These are phyloP conservation scores for Psittacara wagleri DNA, from an alignment of 2,113 vertebrate species.

Conservation along the genomic window DNA sequence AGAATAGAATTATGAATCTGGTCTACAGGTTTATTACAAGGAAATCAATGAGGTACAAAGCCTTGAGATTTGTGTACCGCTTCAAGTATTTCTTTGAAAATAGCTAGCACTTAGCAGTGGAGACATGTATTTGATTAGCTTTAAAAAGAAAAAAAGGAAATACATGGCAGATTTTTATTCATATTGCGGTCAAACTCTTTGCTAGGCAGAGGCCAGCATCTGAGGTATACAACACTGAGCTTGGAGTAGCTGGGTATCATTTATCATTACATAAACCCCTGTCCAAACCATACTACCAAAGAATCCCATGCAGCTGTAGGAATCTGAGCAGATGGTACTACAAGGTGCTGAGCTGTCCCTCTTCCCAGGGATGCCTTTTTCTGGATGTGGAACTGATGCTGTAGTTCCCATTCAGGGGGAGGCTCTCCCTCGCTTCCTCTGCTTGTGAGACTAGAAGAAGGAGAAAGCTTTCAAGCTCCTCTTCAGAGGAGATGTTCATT, in stretches of 20 bases:
- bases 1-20: constrained; percentile 11
- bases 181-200: neutral
- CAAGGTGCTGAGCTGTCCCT: neutral
- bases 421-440: neutral
- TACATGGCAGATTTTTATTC: neutral
- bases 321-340: neutral
- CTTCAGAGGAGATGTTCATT: neutral
- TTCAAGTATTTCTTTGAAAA: neutral
- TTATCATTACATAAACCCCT: neutral
- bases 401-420: neutral
- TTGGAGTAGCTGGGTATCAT: neutral
- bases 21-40: neutral
- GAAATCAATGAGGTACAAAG: neutral
- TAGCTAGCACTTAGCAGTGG: neutral
- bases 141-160: neutral
- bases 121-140: neutral
- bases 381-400: neutral
- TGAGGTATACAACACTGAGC: neutral
- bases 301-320: neutral
- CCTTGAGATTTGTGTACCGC: neutral
- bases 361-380: neutral
- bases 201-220: neutral
- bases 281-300: neutral
- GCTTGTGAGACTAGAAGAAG: neutral
- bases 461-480: neutral